Conservation (phyloP, 2,797 vertebrate species). For the Apodemus agrarius region DNA sequence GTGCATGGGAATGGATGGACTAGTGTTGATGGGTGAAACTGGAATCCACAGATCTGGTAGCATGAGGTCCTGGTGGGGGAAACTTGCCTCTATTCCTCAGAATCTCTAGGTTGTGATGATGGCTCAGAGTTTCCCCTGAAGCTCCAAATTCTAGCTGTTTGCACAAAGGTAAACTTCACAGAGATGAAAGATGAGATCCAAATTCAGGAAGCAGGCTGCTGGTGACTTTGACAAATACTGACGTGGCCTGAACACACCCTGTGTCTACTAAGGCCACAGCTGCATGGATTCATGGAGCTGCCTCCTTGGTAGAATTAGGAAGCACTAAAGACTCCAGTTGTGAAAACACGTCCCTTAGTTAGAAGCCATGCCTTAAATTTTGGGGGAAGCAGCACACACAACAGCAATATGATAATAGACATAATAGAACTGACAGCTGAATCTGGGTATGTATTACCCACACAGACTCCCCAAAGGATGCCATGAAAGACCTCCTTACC, state of each 20-base stretch:
- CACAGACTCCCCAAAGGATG: too few species aligned
- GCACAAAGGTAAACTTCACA: not conserved
- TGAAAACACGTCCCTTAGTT: not conserved
- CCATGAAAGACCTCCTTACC: not conserved
- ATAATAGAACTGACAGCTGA: not conserved
- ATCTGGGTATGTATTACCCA: not conserved
- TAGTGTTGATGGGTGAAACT: not conserved
- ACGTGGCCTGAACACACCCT: rapidly evolving
- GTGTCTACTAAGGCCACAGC: not conserved
- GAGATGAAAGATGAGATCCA: not conserved
- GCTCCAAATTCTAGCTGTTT: not conserved
- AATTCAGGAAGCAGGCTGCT: not conserved
- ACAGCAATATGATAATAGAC: not conserved
- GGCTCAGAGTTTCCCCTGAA: not conserved
- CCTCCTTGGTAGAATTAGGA: not conserved
- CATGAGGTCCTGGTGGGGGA: not conserved
- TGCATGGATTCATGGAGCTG: not conserved
- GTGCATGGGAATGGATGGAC: not conserved
- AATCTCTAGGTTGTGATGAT: not conserved
- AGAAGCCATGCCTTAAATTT: not conserved
- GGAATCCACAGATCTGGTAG: not conserved
- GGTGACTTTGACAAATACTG: not conserved
- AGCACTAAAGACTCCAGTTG: not conserved
- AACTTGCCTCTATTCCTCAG: not conserved
- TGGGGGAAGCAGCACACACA: not conserved